These are phyloP conservation scores for Diarsia brunnea DNA, from an alignment of 2,888 invertebrate genomes.

Conservation along the genomic window DNA sequence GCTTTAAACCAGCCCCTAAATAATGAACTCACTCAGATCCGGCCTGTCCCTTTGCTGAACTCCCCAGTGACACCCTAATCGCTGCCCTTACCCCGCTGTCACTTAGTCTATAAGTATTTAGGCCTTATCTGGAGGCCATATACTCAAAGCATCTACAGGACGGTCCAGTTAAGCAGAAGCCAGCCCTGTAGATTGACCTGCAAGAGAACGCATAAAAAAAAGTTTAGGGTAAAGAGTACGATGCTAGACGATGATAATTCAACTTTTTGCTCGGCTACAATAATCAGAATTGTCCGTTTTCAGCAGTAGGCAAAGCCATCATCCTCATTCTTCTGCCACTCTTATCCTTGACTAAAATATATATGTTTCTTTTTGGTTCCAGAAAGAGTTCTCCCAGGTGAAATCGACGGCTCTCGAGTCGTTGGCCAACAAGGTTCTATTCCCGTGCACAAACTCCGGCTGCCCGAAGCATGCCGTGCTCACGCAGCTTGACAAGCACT, in stretches of 20 bases:
- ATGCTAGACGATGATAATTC: neutral
- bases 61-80: too few relatives aligned
- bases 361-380: constrained; percentile 37
- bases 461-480: constrained; percentile 90
- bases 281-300: neutral
- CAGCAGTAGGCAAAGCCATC: neutral
- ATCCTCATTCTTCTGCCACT: neutral
- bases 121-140: too few relatives aligned
- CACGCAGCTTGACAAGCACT: constrained; percentile 89
- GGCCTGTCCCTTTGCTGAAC: too few relatives aligned
- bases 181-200: too few relatives aligned
- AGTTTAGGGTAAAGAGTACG: neutral
- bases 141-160: too few relatives aligned
- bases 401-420: constrained; percentile 91
- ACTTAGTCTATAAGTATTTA: too few relatives aligned
- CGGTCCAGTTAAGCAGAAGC: too few relatives aligned
- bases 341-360: too few relatives aligned
- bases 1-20: too few relatives aligned
- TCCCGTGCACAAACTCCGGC: constrained; percentile 91
- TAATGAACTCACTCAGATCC: too few relatives aligned
- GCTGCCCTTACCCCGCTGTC: too few relatives aligned
- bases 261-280: neutral
- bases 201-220: too few relatives aligned
- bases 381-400: constrained; percentile 90
- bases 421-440: constrained; percentile 91